Base-by-base conservation (phyloP, 2,888 invertebrate species). In the Eupeodes latifasciatus region DNA sequence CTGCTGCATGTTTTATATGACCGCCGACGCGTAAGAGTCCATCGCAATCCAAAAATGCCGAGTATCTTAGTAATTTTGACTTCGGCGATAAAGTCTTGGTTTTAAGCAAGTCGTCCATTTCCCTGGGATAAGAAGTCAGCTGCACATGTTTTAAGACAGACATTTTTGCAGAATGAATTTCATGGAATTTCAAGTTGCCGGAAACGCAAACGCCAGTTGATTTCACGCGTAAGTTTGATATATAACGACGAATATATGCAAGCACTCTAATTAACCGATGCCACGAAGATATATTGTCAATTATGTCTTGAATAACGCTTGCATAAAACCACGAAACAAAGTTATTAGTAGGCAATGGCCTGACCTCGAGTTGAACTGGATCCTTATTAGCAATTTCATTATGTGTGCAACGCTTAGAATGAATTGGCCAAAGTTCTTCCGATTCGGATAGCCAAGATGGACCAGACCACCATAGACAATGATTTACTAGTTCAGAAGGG, bases 391-490 rank as follows among this genome's bases (percentile, higher is more conserved):
- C 16, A 27, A 55, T 1, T 51, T 47, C 67, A n/a, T n/a, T n/a
- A n/a, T n/a, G n/a, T 27, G 27, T 67, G 10, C 51, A 51, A 47
- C 27, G 34, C 67, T 36, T 10, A 10, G 27, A 27, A 3, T 19
- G 27, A 14, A 2, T 55, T 5, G 55, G 55, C 55, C 55, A 55
- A 0, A 11, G 19, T 55, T 19, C 55, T 19, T 55, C 4, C 4
- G 55, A 19, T 55, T 55, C 19, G 10, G 55, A 55, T 19, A 55
- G n/a, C 88, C 84, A 89, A 0, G 49, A 12, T 4, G 89, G 89
- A n/a, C 89, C 89, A 5, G 61, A 59, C 89, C 90, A 90, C 89
- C 90, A 90, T 1, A 90, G 44, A 2, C 40, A 19, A 44, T 81
- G 83, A 5, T 78, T n/a, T 5, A 81, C 14, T 0, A 89, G 57